Conservation (phyloP, 1,140 invertebrate genomes). For the Aphelinus atriplicis region DNA sequence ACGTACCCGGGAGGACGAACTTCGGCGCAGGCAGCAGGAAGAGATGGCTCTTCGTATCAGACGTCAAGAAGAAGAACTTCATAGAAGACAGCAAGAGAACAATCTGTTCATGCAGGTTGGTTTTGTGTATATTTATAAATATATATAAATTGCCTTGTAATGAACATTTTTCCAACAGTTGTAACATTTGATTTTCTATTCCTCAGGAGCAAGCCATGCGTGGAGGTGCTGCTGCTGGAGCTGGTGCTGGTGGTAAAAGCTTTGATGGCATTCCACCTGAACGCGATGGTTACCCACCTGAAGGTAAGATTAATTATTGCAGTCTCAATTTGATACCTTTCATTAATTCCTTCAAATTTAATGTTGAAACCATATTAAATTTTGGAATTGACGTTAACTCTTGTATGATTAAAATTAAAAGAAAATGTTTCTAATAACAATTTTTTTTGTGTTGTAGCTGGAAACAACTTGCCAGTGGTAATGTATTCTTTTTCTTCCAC, state of each 20-base stretch:
- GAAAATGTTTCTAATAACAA: constrained; percentile 23
- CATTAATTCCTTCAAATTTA: neutral
- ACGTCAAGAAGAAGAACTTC: constrained; percentile 83
- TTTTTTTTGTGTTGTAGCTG: constrained; percentile 53
- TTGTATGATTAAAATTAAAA: neutral
- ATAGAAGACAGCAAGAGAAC: constrained; percentile 83
- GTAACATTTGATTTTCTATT: constrained; percentile 36
- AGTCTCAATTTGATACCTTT: neutral
- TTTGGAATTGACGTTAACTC: neutral
- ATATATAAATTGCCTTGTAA: constrained; percentile 1
- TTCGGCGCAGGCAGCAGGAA: constrained; percentile 76
- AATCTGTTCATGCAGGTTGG: constrained; percentile 80
- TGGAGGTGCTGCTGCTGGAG: constrained; percentile 46
- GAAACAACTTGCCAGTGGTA: constrained; percentile 66
- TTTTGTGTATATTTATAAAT: constrained; percentile 20
- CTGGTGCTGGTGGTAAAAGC: constrained; percentile 53
- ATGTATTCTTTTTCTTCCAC: constrained; percentile 38
- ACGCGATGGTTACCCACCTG: constrained; percentile 60
- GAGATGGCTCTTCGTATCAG: constrained; percentile 80
- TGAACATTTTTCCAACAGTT: constrained; percentile 6
- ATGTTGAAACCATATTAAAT: constrained; percentile 6
- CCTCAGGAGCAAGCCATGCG: constrained; percentile 63
- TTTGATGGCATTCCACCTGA: constrained; percentile 61
- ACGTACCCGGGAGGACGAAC: constrained; percentile 77
- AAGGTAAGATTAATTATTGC: constrained; percentile 52